Percentiles rank a stretch among this genome's conserved stretches.
phyloP scores from a whole-genome alignment of 1,140 invertebrate species.

The Stegodyphus dumicola region DNA sequence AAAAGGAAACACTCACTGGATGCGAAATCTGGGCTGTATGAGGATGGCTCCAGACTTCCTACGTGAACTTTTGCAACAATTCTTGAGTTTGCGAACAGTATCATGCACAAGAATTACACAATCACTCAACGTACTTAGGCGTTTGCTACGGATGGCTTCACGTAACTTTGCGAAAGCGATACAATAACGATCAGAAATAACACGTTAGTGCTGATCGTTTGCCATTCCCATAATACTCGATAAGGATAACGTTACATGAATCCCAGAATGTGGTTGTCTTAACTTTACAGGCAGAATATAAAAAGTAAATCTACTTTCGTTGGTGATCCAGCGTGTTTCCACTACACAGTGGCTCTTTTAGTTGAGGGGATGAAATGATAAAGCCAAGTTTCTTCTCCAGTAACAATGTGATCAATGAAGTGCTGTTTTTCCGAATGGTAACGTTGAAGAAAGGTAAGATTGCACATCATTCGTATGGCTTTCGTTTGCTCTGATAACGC shows the following conservation, averaged over 20 bases:
- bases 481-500: conserved; percentile 13
- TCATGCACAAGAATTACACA: conserved; percentile 65
- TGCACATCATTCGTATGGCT: conserved; percentile 31
- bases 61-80: conserved; percentile 21
- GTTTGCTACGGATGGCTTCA: conserved; percentile 47
- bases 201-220: too few relatives aligned
- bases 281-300: conserved; percentile 22
- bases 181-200: conserved; percentile 13
- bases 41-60: conserved; percentile 1
- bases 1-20: conserved; percentile 16
- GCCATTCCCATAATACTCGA: conserved; percentile 10
- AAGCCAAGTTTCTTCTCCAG: conserved; percentile 14
- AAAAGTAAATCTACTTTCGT: conserved; percentile 11
- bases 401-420: conserved; percentile 33
- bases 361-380: conserved; percentile 4
- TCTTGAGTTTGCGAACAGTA: conserved; percentile 64
- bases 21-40: conserved; percentile 18
- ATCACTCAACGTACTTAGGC: conserved; percentile 58
- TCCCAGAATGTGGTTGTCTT: conserved; percentile 13
- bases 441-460: conserved; percentile 30
- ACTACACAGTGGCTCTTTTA: conserved; percentile 6
- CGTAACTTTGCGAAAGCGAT: background rate
- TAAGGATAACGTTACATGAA: conserved; percentile 8
- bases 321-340: conserved; percentile 10
- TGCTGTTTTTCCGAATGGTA: conserved; percentile 17